These are phyloP conservation scores for Prionace glauca DNA, from an alignment of 2,797 vertebrate genomes.

Conservation along the genomic window DNA sequence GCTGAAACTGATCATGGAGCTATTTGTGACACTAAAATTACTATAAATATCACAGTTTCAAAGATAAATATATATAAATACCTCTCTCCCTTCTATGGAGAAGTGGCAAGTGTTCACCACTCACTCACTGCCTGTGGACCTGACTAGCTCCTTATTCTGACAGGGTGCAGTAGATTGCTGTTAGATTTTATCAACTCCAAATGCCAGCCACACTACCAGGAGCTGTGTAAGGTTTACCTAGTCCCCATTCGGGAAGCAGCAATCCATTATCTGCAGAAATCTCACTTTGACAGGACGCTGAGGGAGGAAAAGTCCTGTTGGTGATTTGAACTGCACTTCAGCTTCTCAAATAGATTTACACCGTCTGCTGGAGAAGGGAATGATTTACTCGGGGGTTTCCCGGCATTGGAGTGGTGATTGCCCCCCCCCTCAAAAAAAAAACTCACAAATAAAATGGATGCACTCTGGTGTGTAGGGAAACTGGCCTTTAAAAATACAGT, in stretches of 20 bases:
- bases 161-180: neutral
- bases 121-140: neutral
- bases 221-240: neutral
- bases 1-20: neutral
- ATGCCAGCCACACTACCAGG: neutral
- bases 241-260: neutral
- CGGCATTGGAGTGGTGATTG: neutral
- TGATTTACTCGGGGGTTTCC: neutral
- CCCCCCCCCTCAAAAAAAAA: neutral
- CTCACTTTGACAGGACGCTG: neutral
- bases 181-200: neutral
- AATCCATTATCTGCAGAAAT: neutral
- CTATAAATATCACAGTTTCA: slow-evolving; percentile 16
- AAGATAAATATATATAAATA: neutral
- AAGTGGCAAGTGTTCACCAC: neutral
- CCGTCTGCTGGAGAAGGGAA: neutral
- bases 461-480: neutral
- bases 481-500: neutral
- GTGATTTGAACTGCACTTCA: neutral
- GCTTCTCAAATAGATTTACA: neutral
- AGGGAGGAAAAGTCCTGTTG: neutral
- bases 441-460: neutral
- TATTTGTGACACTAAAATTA: neutral
- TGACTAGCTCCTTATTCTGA: neutral
- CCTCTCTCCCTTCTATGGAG: neutral